A percentile compares a stretch with the other conserved stretches of the same genome.
phyloP scores from a whole-genome alignment of 2,113 vertebrate species.

The Rhegmatorhina hoffmannsi region DNA sequence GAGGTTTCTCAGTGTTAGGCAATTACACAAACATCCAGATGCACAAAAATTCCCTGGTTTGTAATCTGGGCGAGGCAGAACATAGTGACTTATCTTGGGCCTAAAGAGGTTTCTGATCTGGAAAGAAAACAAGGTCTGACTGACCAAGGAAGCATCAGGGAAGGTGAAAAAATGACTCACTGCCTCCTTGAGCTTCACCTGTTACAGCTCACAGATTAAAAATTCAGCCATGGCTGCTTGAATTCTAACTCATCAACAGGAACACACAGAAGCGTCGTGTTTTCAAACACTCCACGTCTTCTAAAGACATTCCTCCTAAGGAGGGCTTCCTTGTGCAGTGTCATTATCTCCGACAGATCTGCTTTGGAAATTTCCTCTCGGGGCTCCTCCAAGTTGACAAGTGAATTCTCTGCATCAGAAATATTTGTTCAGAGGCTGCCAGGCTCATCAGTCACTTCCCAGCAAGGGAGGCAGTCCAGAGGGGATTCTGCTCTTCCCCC shows the following conservation, averaged over 20 bases:
- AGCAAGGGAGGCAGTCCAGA: rapidly evolving
- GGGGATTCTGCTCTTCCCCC: background rate
- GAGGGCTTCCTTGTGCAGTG: background rate
- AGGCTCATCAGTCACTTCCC: conserved; percentile 48
- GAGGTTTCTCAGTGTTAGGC: conserved; percentile 9
- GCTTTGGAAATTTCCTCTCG: conserved; percentile 56
- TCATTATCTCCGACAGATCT: conserved; percentile 53
- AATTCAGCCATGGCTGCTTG: background rate
- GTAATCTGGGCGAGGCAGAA: background rate
- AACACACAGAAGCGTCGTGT: background rate
- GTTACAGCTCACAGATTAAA: conserved; percentile 12
- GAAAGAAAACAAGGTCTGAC: background rate
- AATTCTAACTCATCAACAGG: background rate
- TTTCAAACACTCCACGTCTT: conserved; percentile 28
- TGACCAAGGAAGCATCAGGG: background rate
- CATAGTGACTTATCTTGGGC: background rate
- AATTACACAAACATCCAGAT: conserved; percentile 37
- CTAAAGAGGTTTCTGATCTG: background rate
- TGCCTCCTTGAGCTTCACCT: conserved; percentile 20
- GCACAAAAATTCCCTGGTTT: conserved; percentile 47
- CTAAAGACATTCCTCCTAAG: conserved; percentile 8
- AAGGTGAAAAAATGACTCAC: conserved; percentile 22
- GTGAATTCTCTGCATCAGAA: conserved; percentile 46
- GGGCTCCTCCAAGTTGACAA: conserved; percentile 42
- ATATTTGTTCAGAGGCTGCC: conserved; percentile 65